phyloP scores from a whole-genome alignment of 2,113 vertebrate genomes.

The Seriola rivoliana region DNA sequence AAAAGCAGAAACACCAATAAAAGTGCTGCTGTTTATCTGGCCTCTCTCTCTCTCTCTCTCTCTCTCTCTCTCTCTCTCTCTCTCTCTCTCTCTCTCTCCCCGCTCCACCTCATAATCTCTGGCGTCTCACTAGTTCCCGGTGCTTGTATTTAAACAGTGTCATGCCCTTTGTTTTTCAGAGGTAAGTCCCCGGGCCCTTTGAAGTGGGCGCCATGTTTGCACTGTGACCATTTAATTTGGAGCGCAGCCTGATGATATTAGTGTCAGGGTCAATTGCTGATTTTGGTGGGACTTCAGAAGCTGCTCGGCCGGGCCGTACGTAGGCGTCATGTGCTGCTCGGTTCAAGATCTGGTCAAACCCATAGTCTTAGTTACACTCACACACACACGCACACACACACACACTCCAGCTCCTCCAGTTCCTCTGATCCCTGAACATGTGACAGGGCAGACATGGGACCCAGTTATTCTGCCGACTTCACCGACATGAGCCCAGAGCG shows the following conservation, averaged over 20 bases:
- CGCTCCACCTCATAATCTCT: conserved; percentile 37
- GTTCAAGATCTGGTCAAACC: conserved; percentile 77
- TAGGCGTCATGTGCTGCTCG: conserved; percentile 76
- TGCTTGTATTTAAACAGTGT: conserved; percentile 70
- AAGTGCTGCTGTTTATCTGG: conserved; percentile 56
- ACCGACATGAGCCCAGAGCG: conserved; percentile 39
- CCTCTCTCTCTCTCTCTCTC: neutral
- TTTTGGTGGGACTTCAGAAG: conserved; percentile 61
- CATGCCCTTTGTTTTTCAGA: conserved; percentile 69
- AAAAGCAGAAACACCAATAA: conserved; percentile 38
- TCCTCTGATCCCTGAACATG: conserved; percentile 77
- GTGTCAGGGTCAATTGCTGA: conserved; percentile 79
- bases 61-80: no score
- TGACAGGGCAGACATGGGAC: conserved; percentile 79
- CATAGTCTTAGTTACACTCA: conserved; percentile 68
- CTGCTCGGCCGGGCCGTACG: conserved; percentile 58
- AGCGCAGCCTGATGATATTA: conserved; percentile 74
- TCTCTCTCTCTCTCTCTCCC: no score
- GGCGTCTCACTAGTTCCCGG: conserved; percentile 45
- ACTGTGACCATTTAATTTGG: conserved; percentile 66
- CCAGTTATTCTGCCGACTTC: conserved; percentile 62
- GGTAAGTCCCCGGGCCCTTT: conserved; percentile 66
- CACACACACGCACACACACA: conserved; percentile 60
- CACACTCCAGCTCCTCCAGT: conserved; percentile 51
- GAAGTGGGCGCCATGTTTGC: conserved; percentile 75